Conservation (phyloP, 92 coral and sea anemone genomes). For the Epizoanthus scotinus region DNA sequence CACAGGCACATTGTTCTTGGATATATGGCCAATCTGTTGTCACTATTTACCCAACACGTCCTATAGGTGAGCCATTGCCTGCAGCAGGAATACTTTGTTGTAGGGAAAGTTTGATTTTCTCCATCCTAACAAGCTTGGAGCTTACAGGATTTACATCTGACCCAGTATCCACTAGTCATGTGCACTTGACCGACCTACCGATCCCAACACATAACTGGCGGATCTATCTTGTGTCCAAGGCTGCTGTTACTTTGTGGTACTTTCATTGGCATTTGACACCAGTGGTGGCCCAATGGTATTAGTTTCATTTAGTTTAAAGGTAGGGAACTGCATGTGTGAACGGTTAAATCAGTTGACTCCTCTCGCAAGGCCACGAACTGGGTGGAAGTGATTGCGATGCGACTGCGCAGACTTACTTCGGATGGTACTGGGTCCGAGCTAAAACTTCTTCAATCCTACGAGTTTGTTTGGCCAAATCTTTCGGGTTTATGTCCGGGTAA, state of each 20-base stretch:
- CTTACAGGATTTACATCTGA: constrained; percentile 24
- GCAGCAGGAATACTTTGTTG: constrained; percentile 25
- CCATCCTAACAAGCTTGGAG: constrained; percentile 14
- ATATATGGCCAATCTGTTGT: constrained; percentile 42
- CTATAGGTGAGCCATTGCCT: constrained; percentile 30
- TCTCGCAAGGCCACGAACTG: too few relatives aligned
- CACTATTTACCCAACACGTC: constrained; percentile 31
- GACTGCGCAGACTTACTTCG: too few relatives aligned
- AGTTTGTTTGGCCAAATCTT: too few relatives aligned
- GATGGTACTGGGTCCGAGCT: too few relatives aligned
- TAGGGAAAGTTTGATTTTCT: constrained; percentile 14
- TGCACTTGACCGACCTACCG: constrained; percentile 6
- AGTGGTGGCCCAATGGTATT: constrained; percentile 40
- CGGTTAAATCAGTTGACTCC: too few relatives aligned
- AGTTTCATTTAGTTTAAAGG: constrained; percentile 36
- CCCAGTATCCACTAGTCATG: constrained; percentile 43
- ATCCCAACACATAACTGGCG: constrained; percentile 29
- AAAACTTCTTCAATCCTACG: too few relatives aligned
- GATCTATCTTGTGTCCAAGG: not conserved
- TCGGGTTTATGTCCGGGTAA: too few relatives aligned
- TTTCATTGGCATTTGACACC: constrained; percentile 43
- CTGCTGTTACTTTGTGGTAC: constrained; percentile 30
- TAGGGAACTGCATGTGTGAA: constrained; percentile 34
- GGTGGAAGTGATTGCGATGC: too few relatives aligned
- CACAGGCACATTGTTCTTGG: constrained; percentile 25